Base-by-base conservation (phyloP, 2,888 invertebrate genomes). In the Poecilobothrus nobilitatus region DNA sequence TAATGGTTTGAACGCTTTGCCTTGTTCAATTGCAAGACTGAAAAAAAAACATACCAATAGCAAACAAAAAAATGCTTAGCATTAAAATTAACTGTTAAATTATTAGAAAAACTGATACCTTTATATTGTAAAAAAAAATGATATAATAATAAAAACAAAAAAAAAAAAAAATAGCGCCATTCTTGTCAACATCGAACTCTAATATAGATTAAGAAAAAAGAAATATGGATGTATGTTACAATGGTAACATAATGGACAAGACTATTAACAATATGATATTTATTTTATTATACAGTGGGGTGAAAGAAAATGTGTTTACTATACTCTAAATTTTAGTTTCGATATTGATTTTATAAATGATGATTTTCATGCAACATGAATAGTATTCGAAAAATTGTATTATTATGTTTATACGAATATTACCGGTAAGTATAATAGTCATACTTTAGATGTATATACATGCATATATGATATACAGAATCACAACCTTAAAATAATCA, bases 1-100 rank as follows among this genome's bases (percentile, higher is more conserved):
- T 18, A 53, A 53, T 53, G 53, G 53, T 53, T 53, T 15, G 15
- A 53, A 53, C n/a, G 53, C n/a, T 53, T 53, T 10, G 5, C 27
- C 27, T 27, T 27, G 41, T 41, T 41, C 15, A 15, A 9, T 41
- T 53, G 15, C 53, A 53, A 15, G 15, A 53, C 12, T 37, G 18
- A 53, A 53, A 53, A 18, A 18, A 44, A 53, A 53, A 53, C 2
- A 15, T 53, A 53, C 5, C 15, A 53, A 53, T n/a, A 15, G 6
- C 18, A 53, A 10, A 44, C 3, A 44, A 53, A 53, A 53, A 53
- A 53, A 53, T 12, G 6, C 9, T 12, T 18, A 53, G 18, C 12
- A 53, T 53, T 53, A n/a, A 53, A 53, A 53, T 53, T 53, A n/a
- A n/a, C 53, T 53, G 53, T 53, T 53, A 53, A 53, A 53, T 53